These are phyloP conservation scores for Silvanus unidentatus DNA, from an alignment of 2,888 invertebrate genomes.

Conservation along the genomic window DNA sequence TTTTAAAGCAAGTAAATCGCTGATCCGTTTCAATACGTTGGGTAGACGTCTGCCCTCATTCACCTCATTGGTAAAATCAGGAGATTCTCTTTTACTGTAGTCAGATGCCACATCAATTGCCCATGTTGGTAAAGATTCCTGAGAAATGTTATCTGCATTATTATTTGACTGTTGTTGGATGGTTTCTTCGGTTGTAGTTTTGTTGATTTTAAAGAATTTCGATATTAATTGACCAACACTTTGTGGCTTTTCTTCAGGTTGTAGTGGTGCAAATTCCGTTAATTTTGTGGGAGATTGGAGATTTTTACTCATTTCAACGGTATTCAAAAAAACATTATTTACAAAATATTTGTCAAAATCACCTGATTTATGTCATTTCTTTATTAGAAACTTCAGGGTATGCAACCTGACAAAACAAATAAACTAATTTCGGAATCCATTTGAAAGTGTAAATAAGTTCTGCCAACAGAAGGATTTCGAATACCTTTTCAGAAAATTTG, in stretches of 20 bases:
- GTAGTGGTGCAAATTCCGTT: constrained; percentile 74
- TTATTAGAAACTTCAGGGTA: no score
- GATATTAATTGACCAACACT: constrained; percentile 68
- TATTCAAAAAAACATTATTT: background rate
- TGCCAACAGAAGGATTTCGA: no score
- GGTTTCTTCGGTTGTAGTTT: constrained; percentile 47
- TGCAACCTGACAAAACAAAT: no score
- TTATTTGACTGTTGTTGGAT: constrained; percentile 15
- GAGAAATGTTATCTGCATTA: constrained; percentile 25
- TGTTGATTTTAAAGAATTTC: constrained; percentile 66
- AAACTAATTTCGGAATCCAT: no score
- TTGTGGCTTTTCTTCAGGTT: constrained; percentile 68
- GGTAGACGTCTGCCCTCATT: constrained; percentile 73
- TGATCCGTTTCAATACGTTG: constrained; percentile 80
- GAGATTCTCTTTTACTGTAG: constrained; percentile 12
- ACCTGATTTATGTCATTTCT: no score
- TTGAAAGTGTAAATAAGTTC: no score
- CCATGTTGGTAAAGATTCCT: constrained; percentile 41
- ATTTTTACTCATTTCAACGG: constrained; percentile 29
- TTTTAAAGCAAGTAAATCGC: constrained; percentile 77
- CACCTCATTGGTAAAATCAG: constrained; percentile 48
- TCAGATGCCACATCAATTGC: constrained; percentile 35
- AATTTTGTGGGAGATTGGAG: constrained; percentile 57
- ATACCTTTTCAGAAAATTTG: no score
- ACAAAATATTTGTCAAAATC: background rate